Evolutionary conservation across 2,797 vertebrate species (phyloP).

Genomic region (Protosalanx chinensis): DNA sequence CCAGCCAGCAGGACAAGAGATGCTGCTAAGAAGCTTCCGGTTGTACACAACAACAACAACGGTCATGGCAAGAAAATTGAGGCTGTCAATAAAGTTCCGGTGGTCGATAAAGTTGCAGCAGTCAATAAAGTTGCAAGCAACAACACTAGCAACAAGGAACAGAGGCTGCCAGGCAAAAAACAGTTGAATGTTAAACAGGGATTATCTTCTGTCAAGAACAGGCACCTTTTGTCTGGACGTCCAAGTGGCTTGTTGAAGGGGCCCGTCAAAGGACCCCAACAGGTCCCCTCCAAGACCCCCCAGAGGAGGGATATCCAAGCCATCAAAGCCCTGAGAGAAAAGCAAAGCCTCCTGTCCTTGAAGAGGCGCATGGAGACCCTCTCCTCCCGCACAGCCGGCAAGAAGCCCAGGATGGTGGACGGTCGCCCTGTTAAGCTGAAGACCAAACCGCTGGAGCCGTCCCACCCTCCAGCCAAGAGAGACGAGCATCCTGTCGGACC

Average conservation of each 20-base stretch:
- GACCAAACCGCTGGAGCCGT: constrained; percentile 59
- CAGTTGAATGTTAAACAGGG: constrained; percentile 60
- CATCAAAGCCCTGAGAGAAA: constrained; percentile 61
- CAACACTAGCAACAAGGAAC: constrained; percentile 49
- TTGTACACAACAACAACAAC: constrained; percentile 36
- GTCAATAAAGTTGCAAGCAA: constrained; percentile 19
- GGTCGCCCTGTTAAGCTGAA: constrained; percentile 64
- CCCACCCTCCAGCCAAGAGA: constrained; percentile 61
- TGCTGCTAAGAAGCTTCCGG: constrained; percentile 36
- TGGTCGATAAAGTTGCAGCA: no score
- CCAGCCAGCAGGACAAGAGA: constrained; percentile 29
- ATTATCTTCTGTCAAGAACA: constrained; percentile 54
- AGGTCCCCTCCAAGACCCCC: constrained; percentile 59
- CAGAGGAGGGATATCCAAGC: constrained; percentile 59
- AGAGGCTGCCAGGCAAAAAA: constrained; percentile 51
- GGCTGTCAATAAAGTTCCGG: no score
- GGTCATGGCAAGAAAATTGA: no score
- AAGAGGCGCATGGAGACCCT: constrained; percentile 74
- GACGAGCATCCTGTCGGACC: constrained; percentile 63
- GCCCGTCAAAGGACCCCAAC: constrained; percentile 49
- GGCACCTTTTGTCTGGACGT: constrained; percentile 53
- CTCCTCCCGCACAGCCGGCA: constrained; percentile 68
- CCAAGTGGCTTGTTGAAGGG: constrained; percentile 51
- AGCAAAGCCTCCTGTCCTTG: constrained; percentile 56
- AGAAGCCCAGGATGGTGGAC: constrained; percentile 79